Base-by-base conservation (phyloP, 2,797 vertebrate genomes). In the Amniataba percoides region DNA sequence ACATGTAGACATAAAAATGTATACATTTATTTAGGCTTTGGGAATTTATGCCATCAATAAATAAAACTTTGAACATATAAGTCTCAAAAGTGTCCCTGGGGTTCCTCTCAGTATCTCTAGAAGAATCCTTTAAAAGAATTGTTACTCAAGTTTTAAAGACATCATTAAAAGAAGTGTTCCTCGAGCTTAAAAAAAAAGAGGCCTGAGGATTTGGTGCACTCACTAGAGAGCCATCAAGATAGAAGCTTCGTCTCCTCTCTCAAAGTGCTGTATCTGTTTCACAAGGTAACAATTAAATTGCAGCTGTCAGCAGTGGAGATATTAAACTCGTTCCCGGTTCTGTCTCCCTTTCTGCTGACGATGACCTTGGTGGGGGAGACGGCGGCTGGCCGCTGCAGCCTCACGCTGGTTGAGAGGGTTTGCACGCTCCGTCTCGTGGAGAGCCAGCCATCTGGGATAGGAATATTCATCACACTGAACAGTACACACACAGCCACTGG, bases 361-460 rank as follows among this genome's bases (percentile, higher is more conserved):
- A 57, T 93, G 92, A 93, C 93, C 91, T 93, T 94, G 92, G 78
- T 42, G 78, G 69, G 60, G 60, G 57, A 88, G 82, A 91, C 51
- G 25, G 74, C 77, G 86, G 80, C 80, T 71, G 79, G 80, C 74
- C 48, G 71, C 64, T 51, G 59, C 71, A 85, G 84, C 85, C 82
- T 85, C 87, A 81, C 0, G 87, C 89, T 88, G 92, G 76, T 77
- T 64, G 66, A 83, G 80, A 86, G 84, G 82, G 78, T 86, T 90
- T 25, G 52, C 75, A 27, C 77, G 60, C 83, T 82, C 71, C 0
- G 65, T 86, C 84, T 90, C 72, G 51, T 87, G 81, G 84, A 83
- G 87, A 82, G 90, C 68, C 80, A 77, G 89, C 94, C 93, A 95
- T 94, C 93, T 95, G 93, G 92, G 92, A 88, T 64, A 57, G 81